Percentiles rank a stretch among this genome's conserved stretches.
Conservation (phyloP, 2,888 invertebrate species). For the Coenonympha arcania region DNA sequence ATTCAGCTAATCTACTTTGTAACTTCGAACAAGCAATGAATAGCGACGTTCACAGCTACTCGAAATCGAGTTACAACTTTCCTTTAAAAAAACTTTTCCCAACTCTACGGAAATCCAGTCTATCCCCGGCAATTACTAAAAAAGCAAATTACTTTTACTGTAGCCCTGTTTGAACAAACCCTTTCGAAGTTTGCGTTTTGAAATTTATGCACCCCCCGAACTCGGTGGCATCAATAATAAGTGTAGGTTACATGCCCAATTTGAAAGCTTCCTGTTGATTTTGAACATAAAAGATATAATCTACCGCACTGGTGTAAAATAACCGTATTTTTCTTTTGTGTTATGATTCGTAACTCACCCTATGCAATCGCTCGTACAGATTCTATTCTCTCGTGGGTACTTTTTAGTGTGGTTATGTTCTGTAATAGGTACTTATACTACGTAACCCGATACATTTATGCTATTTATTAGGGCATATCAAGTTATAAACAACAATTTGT, state of each 20-base stretch:
- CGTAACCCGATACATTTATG: constrained; percentile 30
- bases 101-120: constrained; percentile 37
- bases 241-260: constrained; percentile 74
- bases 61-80: background rate
- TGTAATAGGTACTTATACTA: constrained; percentile 32
- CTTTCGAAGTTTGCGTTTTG: constrained; percentile 54
- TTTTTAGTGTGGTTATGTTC: constrained; percentile 46
- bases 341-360: constrained; percentile 61
- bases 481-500: constrained; percentile 18
- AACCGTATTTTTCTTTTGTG: constrained; percentile 71
- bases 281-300: constrained; percentile 72
- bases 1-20: constrained; percentile 9
- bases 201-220: constrained; percentile 67
- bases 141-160: constrained; percentile 37
- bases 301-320: constrained; percentile 73
- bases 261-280: constrained; percentile 73
- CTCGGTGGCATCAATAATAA: constrained; percentile 64
- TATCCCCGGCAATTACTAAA: constrained; percentile 46
- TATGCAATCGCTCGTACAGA: constrained; percentile 49
- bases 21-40: constrained; percentile 8
- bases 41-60: constrained; percentile 8
- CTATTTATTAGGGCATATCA: constrained; percentile 23
- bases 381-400: constrained; percentile 38
- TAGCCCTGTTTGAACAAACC: constrained; percentile 60
- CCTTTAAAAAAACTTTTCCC: constrained; percentile 19